phyloP scores from a whole-genome alignment of 2,797 vertebrate species.

The Acestrorhynchus altus region DNA sequence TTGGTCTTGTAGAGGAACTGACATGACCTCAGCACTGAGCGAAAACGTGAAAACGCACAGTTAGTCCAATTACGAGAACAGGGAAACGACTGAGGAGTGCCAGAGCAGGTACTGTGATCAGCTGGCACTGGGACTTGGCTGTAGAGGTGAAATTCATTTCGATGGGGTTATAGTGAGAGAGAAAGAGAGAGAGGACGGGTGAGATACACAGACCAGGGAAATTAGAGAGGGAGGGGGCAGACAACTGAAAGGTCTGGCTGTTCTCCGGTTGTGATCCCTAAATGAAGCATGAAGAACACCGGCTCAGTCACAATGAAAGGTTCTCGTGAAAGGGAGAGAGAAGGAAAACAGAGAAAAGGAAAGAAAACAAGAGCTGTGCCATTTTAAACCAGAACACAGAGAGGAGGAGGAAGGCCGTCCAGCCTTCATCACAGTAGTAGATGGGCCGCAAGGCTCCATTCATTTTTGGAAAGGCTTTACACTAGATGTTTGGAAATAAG shows the following conservation, averaged over 20 bases:
- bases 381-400: constrained; percentile 13
- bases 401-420: constrained; percentile 3
- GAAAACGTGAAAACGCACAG: constrained; percentile 30
- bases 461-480: too few species aligned
- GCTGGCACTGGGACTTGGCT: not conserved
- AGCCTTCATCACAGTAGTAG: not conserved
- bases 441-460: not conserved
- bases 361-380: constrained; percentile 12
- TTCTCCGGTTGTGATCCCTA: constrained; percentile 65
- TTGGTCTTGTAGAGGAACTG: not conserved
- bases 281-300: constrained; percentile 70
- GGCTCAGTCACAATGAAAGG: constrained; percentile 53
- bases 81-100: not conserved
- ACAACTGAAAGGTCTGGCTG: constrained; percentile 54
- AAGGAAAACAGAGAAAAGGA: constrained; percentile 13
- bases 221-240: constrained; percentile 36
- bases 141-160: not conserved
- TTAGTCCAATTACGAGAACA: not conserved
- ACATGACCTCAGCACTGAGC: not conserved
- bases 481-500: too few species aligned
- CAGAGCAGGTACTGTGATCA: not conserved
- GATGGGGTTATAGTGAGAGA: not conserved
- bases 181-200: not conserved
- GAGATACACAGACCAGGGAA: constrained; percentile 51
- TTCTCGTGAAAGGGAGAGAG: constrained; percentile 36